Conservation (phyloP, 2,797 vertebrate species). For the Coranthus polyacanthus region DNA sequence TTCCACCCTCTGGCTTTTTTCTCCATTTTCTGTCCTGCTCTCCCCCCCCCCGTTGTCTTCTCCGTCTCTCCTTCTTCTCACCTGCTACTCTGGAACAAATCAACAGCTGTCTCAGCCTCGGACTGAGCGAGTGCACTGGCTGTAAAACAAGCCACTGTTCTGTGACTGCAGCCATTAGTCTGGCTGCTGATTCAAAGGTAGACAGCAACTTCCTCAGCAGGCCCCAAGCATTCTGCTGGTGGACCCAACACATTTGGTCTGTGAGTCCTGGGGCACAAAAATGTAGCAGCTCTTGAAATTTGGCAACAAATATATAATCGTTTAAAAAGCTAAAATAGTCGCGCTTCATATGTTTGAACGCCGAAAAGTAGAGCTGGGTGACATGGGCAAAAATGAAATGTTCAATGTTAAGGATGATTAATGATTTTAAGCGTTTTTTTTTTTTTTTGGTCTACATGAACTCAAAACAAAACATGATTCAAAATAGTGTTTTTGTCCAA, state of each 20-base stretch:
- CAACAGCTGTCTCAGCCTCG: conserved; percentile 67
- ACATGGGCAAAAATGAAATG: too few relatives aligned
- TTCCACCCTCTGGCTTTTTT: conserved; percentile 29
- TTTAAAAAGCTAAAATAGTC: too few relatives aligned
- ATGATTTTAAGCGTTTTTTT: too few relatives aligned
- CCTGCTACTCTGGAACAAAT: conserved; percentile 71
- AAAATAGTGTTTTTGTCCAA: too few relatives aligned
- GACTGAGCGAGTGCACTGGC: conserved; percentile 64
- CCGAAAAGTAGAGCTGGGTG: too few relatives aligned
- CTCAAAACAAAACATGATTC: too few relatives aligned
- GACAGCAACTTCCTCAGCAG: conserved; percentile 61
- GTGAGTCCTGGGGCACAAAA: conserved; percentile 6
- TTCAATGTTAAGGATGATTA: too few relatives aligned
- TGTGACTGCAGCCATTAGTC: conserved; percentile 61
- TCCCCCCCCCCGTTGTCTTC: neutral
- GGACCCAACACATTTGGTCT: conserved; percentile 14
- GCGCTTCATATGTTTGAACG: too few relatives aligned
- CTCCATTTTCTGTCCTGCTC: conserved; percentile 38
- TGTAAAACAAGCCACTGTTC: conserved; percentile 67
- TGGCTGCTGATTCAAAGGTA: conserved; percentile 62
- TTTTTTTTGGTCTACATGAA: too few relatives aligned
- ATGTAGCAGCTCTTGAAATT: neutral
- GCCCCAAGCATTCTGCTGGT: conserved; percentile 25
- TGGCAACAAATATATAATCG: too few relatives aligned
- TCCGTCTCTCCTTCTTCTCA: conserved; percentile 52